Evolutionary conservation across 1,140 invertebrate species (phyloP).

Genomic region (Euwallacea similis): DNA sequence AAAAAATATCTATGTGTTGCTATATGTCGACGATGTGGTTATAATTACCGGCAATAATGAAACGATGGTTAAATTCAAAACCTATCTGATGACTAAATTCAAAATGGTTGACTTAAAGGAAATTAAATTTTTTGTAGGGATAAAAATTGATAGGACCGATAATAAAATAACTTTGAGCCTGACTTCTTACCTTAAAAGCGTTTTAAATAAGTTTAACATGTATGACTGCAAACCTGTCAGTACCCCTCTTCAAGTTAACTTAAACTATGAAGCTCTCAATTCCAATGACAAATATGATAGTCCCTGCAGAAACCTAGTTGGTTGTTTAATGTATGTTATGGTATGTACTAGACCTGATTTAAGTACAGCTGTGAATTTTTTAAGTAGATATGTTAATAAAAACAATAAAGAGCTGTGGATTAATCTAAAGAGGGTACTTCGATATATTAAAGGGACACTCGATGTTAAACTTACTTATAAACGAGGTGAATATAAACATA

Average conservation of each 20-base stretch:
- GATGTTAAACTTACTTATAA: constrained; percentile 10
- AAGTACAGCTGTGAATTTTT: constrained; percentile 1
- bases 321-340: constrained; percentile 17
- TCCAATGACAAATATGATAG: background rate
- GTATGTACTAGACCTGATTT: constrained; percentile 10
- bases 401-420: constrained; percentile 11
- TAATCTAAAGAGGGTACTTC: constrained; percentile 8
- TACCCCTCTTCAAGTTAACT: background rate
- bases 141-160: background rate
- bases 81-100: background rate
- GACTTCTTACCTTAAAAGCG: constrained; percentile 1
- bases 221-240: constrained; percentile 1
- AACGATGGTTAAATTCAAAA: background rate
- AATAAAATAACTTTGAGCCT: background rate
- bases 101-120: constrained; percentile 5
- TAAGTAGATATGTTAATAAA: constrained; percentile 14
- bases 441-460: constrained; percentile 12
- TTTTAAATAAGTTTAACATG: constrained; percentile 23
- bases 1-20: background rate
- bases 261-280: background rate
- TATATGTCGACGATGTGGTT: background rate
- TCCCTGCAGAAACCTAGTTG: constrained; percentile 8
- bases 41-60: background rate
- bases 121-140: constrained; percentile 9
- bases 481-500: background rate